These are phyloP conservation scores for Drymonia ruficornis DNA, from an alignment of 2,888 invertebrate species.

Conservation along the genomic window DNA sequence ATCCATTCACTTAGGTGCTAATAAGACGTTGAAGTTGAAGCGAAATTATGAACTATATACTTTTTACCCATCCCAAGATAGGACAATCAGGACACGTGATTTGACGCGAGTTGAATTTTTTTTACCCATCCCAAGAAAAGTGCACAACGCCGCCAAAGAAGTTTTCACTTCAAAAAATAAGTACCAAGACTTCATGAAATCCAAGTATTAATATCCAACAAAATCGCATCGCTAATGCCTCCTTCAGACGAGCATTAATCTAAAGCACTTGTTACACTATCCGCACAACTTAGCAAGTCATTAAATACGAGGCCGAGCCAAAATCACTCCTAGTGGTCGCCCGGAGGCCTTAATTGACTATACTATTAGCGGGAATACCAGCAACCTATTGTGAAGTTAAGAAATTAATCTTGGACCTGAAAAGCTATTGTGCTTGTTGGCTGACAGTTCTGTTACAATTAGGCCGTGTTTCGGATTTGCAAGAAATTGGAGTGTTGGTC, in stretches of 20 bases:
- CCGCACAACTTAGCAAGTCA: constrained; percentile 35
- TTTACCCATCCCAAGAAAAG: too few species aligned
- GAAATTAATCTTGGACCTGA: constrained; percentile 46
- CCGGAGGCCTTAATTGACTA: constrained; percentile 44
- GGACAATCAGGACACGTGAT: too few species aligned
- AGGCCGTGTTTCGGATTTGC: constrained; percentile 10
- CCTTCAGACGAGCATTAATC: neutral
- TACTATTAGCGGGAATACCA: constrained; percentile 37
- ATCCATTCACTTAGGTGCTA: too few species aligned
- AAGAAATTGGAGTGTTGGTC: neutral
- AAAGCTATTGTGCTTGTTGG: constrained; percentile 35
- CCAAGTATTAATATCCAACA: neutral
- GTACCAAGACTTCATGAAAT: neutral
- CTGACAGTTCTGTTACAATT: constrained; percentile 37
- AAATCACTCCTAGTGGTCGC: constrained; percentile 41
- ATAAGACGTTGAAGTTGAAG: too few species aligned
- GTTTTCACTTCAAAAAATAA: neutral
- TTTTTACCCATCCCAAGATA: too few species aligned
- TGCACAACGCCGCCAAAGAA: too few species aligned
- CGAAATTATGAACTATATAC: too few species aligned
- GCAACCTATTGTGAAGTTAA: constrained; percentile 44
- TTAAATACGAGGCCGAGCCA: constrained; percentile 33
- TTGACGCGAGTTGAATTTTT: too few species aligned
- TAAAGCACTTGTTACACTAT: constrained; percentile 23
- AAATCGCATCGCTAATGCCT: constrained; percentile 1